Evolutionary conservation across 1,140 invertebrate species (phyloP).

Genomic region (Drosophila seguyi): DNA sequence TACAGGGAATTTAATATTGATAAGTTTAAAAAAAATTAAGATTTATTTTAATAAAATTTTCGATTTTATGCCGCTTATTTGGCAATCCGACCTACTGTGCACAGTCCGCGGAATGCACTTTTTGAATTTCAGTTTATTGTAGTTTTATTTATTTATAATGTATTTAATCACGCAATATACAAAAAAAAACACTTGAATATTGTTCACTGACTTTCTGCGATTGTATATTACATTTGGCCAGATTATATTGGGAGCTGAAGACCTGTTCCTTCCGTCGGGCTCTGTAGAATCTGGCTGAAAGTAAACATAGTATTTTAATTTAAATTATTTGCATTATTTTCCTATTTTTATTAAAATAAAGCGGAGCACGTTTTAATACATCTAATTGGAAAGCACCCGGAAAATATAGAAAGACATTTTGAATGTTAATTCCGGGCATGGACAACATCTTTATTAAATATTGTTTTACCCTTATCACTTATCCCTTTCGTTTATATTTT

Average conservation of each 20-base stretch:
- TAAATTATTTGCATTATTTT: background rate
- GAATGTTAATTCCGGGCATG: conserved; percentile 32
- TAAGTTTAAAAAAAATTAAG: no score
- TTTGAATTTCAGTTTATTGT: background rate
- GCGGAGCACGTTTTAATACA: conserved; percentile 9
- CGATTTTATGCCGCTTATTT: no score
- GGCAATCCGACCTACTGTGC: no score
- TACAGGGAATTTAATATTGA: no score
- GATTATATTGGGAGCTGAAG: background rate
- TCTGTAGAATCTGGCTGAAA: background rate
- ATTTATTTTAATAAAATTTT: no score
- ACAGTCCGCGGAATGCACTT: conserved; percentile 8
- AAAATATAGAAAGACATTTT: conserved; percentile 16
- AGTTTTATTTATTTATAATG: background rate
- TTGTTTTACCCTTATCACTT: background rate
- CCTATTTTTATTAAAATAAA: background rate
- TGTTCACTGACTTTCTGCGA: background rate
- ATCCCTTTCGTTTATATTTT: conserved; percentile 18
- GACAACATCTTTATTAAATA: background rate
- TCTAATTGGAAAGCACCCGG: conserved; percentile 3
- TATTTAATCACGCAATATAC: background rate
- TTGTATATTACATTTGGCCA: background rate
- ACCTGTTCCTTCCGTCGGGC: background rate
- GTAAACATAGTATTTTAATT: background rate
- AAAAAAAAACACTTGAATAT: background rate